Base-by-base conservation (phyloP, 2,797 vertebrate species). In the Lepus townsendii region DNA sequence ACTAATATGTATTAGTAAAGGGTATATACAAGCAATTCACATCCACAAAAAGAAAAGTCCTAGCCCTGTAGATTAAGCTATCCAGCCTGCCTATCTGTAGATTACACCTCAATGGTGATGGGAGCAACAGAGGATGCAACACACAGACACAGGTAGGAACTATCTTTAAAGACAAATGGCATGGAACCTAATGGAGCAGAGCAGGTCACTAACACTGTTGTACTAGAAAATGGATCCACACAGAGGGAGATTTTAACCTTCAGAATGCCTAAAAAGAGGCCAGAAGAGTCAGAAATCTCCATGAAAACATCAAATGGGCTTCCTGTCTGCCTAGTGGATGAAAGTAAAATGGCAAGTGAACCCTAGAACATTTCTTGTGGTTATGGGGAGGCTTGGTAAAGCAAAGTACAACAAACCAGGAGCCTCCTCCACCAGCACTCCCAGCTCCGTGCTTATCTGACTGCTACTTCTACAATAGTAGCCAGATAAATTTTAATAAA, bases 21-120 rank as follows among this genome's bases (percentile, higher is more conserved):
- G 52, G 27, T 17, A 38, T 38, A 79, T 89, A 71, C 38, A 54
- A 65, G 14, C 32, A 85, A 91, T n/a, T 76, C 66, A 76, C 27
- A 80, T 11, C 60, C 7, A 68, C 76, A 60, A 3, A 62, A 65
- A 52, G 32, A 47, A 76, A 22, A 65, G 3, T 72, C n/a, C 13
- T 7, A 13, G 5, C 24, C 14, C 42, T 65, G 0, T 12, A 42
- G 38, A 22, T 65, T 63, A 27, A 63, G 32, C n/a, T 1, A 9
- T 12, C 10, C 20, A 42, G 57, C 20, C 47, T 69, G 72, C 38
- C 52, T 75, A 32, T 35, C 14, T 27, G 11, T 17, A 4, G 35
- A 7, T 79, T 22, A 17, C 8, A 87, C 73, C 32, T 17, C 24
- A 24, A 32, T 8, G 24, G n/a, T 19, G 63, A 72, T 7, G 50